phyloP scores from a whole-genome alignment of 1,140 invertebrate genomes.

The Archegozetes longisetosus region DNA sequence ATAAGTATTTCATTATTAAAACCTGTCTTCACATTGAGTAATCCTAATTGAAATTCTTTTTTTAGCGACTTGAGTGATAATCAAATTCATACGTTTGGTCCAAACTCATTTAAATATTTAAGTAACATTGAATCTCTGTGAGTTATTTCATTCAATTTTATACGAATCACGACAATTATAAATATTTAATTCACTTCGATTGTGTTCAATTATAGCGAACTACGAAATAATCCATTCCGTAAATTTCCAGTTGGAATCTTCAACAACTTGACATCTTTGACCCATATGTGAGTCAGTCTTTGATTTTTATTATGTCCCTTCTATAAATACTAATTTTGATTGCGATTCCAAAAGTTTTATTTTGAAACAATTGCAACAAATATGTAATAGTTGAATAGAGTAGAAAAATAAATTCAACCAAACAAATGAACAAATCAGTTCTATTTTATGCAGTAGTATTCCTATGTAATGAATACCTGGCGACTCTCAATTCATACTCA shows the following conservation, averaged over 20 bases:
- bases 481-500: no score
- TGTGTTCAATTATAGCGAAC: slow-evolving; percentile 16
- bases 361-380: background rate
- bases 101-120: slow-evolving; percentile 9
- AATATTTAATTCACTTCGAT: background rate
- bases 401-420: background rate
- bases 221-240: slow-evolving; percentile 23
- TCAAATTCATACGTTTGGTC: slow-evolving; percentile 9
- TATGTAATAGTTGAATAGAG: background rate
- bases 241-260: slow-evolving; percentile 25
- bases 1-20: background rate
- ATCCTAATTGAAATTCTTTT: slow-evolving; percentile 3
- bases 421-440: no score
- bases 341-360: background rate
- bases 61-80: slow-evolving; percentile 18
- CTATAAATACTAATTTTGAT: background rate
- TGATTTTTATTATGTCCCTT: slow-evolving; percentile 13
- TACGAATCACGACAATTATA: background rate
- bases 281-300: slow-evolving; percentile 33
- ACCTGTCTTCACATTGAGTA: background rate
- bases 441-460: no score
- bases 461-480: no score
- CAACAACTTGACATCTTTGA: slow-evolving; percentile 29
- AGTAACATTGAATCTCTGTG: slow-evolving; percentile 16
- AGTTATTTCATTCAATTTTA: slow-evolving; percentile 6